Conservation (phyloP, 2,797 vertebrate genomes). For the Cirrhinus molitorella region DNA sequence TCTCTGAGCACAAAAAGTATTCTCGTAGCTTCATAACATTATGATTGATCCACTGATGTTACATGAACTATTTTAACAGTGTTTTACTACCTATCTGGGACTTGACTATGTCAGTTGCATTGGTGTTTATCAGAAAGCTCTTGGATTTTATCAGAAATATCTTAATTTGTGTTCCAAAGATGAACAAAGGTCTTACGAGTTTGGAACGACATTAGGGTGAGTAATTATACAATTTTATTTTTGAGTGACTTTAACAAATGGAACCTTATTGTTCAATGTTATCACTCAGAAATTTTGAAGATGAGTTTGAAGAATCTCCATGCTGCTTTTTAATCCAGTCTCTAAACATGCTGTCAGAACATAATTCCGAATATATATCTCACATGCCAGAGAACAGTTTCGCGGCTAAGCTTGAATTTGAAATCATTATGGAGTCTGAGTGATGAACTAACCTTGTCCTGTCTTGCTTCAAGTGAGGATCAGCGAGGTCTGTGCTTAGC, state of each 20-base stretch:
- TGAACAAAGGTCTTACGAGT: too few relatives aligned
- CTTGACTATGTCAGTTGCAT: too few relatives aligned
- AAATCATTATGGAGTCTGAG: background rate
- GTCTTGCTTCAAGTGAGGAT: constrained; percentile 30
- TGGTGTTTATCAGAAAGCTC: too few relatives aligned
- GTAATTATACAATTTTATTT: too few relatives aligned
- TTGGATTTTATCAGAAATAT: too few relatives aligned
- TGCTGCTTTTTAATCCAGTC: background rate
- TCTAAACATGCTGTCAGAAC: background rate
- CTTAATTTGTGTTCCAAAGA: too few relatives aligned
- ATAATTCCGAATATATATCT: background rate
- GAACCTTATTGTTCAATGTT: background rate
- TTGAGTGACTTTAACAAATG: background rate
- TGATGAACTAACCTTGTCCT: constrained; percentile 8
- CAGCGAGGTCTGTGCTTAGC: constrained; percentile 6
- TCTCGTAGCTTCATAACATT: too few relatives aligned
- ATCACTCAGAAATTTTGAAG: background rate
- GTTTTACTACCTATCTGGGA: too few relatives aligned
- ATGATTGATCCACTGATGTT: too few relatives aligned
- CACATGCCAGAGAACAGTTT: constrained; percentile 6
- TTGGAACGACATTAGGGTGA: too few relatives aligned
- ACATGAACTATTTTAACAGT: too few relatives aligned
- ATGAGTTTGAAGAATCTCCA: background rate
- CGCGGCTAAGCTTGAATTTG: constrained; percentile 3
- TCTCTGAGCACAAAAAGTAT: too few relatives aligned